Base-by-base conservation (phyloP, 92 coral and sea anemone species). In the Paragorgia papillata region DNA sequence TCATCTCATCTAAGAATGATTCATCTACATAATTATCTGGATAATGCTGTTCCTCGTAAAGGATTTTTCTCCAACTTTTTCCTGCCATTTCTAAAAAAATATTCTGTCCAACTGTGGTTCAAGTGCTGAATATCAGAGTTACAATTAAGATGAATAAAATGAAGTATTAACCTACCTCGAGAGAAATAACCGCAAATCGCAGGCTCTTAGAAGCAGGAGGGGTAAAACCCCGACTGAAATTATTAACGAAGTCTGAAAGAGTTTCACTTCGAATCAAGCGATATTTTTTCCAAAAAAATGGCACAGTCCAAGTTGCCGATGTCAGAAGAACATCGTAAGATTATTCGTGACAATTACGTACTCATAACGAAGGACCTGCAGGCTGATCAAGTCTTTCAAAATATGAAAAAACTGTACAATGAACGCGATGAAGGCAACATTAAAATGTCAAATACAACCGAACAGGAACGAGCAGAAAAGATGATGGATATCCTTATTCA, bases 21-120 rank as follows among this genome's bases (percentile, higher is more conserved):
- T 86, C 69, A 80, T 90, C 97, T n/a, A 93, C 97, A 86, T 93
- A 88, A 75, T 93, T 93, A 60, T 93, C 97, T 20, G 97, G 94
- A 57, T 87, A 89, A 46, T 89, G 97, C 60, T 88, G 93, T 29
- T 88, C 91, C 74, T 90, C 97, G 41, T 90, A 93, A 31, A 93
- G 85, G 32, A 93, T 89, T 62, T 93, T 93, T 74, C 85, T 88
- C 97, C 97, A 93, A 1, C 75, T 73, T 39, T 69, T 89, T 48
- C 59, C 31, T 26, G 51, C 39, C 46, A 58, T 43, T 56, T 35
- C 49, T 57, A 30, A 69, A 69, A n/a, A n/a, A n/a, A n/a, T n/a
- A n/a, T n/a, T n/a, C n/a, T n/a, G n/a, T n/a, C n/a, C n/a, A n/a
- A n/a, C n/a, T n/a, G n/a, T n/a, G n/a, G n/a, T n/a, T n/a, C n/a